Evolutionary conservation across 64 coral and sea anemone species (phyloP).

Genomic region (Montipora efflorescens): DNA sequence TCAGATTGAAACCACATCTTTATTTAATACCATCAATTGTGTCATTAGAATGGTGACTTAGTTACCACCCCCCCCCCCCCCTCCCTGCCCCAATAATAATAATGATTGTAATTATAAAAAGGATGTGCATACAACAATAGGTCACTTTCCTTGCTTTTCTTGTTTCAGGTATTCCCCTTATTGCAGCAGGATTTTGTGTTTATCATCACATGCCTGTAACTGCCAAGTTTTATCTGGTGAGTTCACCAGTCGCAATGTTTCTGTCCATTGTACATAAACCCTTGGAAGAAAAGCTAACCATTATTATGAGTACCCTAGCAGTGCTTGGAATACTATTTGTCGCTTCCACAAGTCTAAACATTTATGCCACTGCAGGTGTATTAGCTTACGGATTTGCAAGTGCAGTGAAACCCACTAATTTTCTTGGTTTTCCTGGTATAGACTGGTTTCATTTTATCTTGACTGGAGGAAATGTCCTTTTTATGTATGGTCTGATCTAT

Average conservation of each 20-base stretch:
- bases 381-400: constrained; percentile 80
- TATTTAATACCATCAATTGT: too few species aligned
- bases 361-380: constrained; percentile 66
- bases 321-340: constrained; percentile 80
- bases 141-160: background rate
- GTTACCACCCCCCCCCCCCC: too few species aligned
- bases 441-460: constrained; percentile 95
- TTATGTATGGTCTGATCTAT: constrained; percentile 73
- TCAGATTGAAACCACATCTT: too few species aligned
- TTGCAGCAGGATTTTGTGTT: constrained; percentile 86
- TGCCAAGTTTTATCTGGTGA: constrained; percentile 75
- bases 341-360: constrained; percentile 69
- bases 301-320: constrained; percentile 70
- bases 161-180: constrained; percentile 78
- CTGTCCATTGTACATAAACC: constrained; percentile 59
- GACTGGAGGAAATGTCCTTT: constrained; percentile 74
- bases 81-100: too few species aligned
- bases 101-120: too few species aligned
- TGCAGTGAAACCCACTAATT: constrained; percentile 54
- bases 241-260: constrained; percentile 65
- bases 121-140: background rate
- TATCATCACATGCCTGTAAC: constrained; percentile 64
- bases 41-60: too few species aligned
- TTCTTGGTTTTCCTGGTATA: constrained; percentile 80
- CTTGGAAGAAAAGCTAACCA: constrained; percentile 46